Percentiles rank a stretch among this genome's conserved stretches.
Evolutionary conservation across 2,113 vertebrate species (phyloP).

Genomic region (Thryonomys swinderianus): DNA sequence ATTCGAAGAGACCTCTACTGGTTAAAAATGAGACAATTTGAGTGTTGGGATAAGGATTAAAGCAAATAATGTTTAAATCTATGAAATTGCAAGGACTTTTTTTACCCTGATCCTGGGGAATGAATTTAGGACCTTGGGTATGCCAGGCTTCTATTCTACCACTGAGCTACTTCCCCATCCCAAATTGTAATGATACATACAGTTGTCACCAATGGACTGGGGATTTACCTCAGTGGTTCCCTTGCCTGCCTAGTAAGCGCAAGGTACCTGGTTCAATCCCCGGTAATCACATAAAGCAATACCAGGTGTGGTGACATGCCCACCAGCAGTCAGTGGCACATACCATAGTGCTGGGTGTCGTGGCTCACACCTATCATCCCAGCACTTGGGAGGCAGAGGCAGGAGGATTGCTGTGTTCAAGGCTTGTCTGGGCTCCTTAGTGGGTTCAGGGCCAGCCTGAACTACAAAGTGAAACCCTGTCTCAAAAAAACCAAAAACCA

Average conservation of each 20-base stretch:
- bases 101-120: background rate
- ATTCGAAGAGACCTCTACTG: slow-evolving; percentile 33
- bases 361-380: too few relatives aligned
- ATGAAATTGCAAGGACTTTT: background rate
- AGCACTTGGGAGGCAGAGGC: background rate
- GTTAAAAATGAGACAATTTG: background rate
- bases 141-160: background rate
- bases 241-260: too few relatives aligned
- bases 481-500: background rate
- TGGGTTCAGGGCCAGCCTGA: background rate
- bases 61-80: slow-evolving; percentile 39
- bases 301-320: too few relatives aligned
- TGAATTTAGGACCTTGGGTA: background rate
- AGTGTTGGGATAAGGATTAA: background rate
- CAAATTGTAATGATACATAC: background rate
- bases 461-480: background rate
- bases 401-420: background rate
- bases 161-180: background rate
- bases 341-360: too few relatives aligned
- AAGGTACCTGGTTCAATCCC: too few relatives aligned
- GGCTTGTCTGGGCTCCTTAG: background rate
- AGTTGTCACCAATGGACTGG: background rate
- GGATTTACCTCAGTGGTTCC: too few relatives aligned
- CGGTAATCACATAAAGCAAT: background rate
- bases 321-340: too few relatives aligned